Evolutionary conservation across 2,888 invertebrate genomes (phyloP).

Genomic region (Trissolcus japonicus): DNA sequence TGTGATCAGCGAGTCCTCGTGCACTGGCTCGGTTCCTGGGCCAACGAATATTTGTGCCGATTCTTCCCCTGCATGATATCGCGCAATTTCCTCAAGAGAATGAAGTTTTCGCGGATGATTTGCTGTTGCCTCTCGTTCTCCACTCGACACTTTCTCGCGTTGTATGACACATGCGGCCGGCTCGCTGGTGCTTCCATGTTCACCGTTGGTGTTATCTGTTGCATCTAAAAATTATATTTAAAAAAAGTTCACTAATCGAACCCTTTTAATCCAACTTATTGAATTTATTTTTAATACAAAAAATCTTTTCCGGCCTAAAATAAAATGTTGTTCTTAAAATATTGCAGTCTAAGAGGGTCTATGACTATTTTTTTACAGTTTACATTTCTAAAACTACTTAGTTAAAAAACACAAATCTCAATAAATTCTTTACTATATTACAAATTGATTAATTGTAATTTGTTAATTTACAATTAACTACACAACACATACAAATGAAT

Average conservation of each 20-base stretch:
- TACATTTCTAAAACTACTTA: no score
- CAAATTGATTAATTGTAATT: no score
- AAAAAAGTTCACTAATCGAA: no score
- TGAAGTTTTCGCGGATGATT: constrained; percentile 71
- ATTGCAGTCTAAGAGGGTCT: no score
- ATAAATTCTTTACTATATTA: no score
- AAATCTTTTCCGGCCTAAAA: background rate
- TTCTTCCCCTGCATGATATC: constrained; percentile 70
- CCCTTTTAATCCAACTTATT: background rate
- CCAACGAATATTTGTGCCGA: constrained; percentile 60
- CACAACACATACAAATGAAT: no score
- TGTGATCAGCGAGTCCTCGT: constrained; percentile 62
- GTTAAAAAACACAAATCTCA: no score
- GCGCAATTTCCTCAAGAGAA: constrained; percentile 67
- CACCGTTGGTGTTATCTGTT: constrained; percentile 66
- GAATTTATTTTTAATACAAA: background rate
- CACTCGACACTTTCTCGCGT: constrained; percentile 70
- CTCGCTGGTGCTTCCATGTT: constrained; percentile 67
- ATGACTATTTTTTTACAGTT: no score
- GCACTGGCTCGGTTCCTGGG: constrained; percentile 65
- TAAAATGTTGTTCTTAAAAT: no score
- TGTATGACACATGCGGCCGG: constrained; percentile 68
- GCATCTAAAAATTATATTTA: constrained; percentile 60
- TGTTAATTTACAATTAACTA: no score
- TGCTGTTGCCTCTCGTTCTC: constrained; percentile 70